Conservation (phyloP, 2,888 invertebrate genomes). For the Lacanobia oleracea region DNA sequence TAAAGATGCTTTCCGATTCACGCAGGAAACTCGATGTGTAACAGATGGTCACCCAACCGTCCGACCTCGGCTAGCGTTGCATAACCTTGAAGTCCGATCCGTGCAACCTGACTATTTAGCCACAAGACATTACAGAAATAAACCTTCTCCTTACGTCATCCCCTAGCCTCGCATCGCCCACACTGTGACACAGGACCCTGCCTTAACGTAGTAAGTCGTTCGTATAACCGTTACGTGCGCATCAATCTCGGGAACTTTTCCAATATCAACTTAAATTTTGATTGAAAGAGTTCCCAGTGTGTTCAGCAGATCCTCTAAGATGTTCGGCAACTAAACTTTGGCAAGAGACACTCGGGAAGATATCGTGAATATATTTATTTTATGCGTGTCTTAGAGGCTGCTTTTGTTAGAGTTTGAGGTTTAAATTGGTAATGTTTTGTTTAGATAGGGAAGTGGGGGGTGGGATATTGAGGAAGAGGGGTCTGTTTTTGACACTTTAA, state of each 20-base stretch:
- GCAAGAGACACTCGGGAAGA: constrained; percentile 26
- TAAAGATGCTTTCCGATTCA: no score
- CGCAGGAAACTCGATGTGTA: no score
- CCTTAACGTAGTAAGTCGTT: constrained; percentile 48
- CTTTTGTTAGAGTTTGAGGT: constrained; percentile 14
- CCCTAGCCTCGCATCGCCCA: constrained; percentile 8
- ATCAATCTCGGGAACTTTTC: constrained; percentile 79
- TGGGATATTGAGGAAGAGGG: not conserved
- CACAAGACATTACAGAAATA: no score
- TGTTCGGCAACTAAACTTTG: constrained; percentile 51
- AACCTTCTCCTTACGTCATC: no score
- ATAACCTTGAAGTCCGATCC: no score
- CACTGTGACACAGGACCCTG: not conserved
- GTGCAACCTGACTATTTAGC: no score
- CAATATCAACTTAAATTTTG: constrained; percentile 82
- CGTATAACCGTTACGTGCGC: constrained; percentile 67
- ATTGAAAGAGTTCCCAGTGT: constrained; percentile 74
- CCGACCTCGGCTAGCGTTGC: no score
- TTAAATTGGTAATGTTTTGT: constrained; percentile 12
- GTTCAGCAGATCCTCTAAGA: constrained; percentile 55
- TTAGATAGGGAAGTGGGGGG: not conserved
- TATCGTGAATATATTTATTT: constrained; percentile 43
- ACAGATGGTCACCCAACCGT: no score
- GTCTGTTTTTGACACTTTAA: not conserved
- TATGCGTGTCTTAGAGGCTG: not conserved